Conservation (phyloP, 2,797 vertebrate species). For the Thamnophis elegans region DNA sequence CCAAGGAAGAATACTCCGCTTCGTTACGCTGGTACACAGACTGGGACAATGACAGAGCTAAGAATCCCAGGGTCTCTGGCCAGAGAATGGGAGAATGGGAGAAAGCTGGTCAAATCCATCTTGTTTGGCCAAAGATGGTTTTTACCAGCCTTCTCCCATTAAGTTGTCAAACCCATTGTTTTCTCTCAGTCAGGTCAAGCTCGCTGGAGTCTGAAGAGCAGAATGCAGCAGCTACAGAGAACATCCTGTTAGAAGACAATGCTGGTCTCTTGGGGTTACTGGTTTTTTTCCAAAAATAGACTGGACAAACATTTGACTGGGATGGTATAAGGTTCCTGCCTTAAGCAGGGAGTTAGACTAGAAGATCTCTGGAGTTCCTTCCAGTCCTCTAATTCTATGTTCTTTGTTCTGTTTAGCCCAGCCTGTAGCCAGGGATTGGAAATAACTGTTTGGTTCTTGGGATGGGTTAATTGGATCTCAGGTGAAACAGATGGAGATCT, state of each 20-base stretch:
- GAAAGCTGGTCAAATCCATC: too few relatives aligned
- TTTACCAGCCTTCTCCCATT: not conserved
- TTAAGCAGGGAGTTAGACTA: not conserved
- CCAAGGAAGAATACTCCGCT: conserved; percentile 20
- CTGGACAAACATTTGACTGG: not conserved
- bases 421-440: not conserved
- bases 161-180: not conserved
- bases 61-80: not conserved
- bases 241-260: not conserved
- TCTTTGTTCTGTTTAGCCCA: not conserved
- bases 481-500: not conserved
- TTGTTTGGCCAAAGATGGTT: too few relatives aligned
- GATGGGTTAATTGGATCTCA: not conserved
- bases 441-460: not conserved
- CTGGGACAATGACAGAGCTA: not conserved
- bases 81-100: too few relatives aligned
- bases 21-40: conserved; percentile 15
- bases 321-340: not conserved
- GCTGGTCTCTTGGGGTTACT: not conserved
- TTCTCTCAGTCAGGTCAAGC: not conserved
- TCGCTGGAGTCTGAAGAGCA: not conserved
- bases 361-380: not conserved
- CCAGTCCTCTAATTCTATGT: not conserved
- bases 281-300: not conserved
- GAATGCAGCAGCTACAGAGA: not conserved